Evolutionary conservation across 1,140 invertebrate genomes (phyloP).

Genomic region (Platyscapa corneri): DNA sequence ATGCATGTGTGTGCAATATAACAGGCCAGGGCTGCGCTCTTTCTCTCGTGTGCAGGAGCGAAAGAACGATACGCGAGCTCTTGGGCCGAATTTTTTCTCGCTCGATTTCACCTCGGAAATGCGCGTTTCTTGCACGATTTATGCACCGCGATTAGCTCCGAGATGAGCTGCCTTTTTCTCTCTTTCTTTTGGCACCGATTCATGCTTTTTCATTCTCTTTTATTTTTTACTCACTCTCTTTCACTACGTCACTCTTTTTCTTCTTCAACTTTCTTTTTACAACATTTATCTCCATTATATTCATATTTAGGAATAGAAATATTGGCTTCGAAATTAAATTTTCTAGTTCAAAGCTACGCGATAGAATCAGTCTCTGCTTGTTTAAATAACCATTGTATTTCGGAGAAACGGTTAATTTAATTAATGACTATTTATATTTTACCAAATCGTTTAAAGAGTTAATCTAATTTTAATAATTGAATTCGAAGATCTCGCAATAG

Average conservation of each 20-base stretch:
- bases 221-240: background rate
- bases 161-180: conserved; percentile 34
- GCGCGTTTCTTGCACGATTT: conserved; percentile 47
- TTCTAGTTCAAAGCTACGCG: background rate
- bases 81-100: conserved; percentile 48
- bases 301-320: background rate
- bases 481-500: background rate
- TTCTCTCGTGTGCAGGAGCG: conserved; percentile 18
- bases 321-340: background rate
- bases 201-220: background rate
- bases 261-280: background rate
- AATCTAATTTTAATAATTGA: background rate
- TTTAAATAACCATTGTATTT: background rate
- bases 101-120: conserved; percentile 53
- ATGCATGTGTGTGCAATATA: conserved; percentile 31
- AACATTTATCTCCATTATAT: conserved; percentile 8
- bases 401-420: background rate
- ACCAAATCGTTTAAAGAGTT: background rate
- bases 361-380: background rate
- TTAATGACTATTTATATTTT: background rate
- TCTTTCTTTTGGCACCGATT: conserved; percentile 14
- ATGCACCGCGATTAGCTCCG: conserved; percentile 41
- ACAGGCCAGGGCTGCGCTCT: conserved; percentile 17
- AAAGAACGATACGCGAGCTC: conserved; percentile 16
- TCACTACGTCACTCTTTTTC: background rate